A percentile compares a stretch with the other conserved stretches of the same genome.
Evolutionary conservation across 2,113 vertebrate genomes (phyloP).

Genomic region (Trematomus loennbergii): DNA sequence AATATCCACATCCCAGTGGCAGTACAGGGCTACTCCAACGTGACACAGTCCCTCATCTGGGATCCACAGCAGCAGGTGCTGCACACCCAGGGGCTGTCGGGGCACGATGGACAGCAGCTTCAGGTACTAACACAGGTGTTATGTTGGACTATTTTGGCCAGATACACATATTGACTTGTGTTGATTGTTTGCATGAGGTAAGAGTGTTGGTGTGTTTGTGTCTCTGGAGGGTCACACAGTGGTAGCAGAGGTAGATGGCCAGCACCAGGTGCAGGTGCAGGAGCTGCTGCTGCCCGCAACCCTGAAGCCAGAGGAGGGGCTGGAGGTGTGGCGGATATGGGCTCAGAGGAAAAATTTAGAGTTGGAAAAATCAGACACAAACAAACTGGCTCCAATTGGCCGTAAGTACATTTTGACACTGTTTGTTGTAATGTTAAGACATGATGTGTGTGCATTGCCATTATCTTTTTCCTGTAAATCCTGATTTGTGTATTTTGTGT

Average conservation of each 20-base stretch:
- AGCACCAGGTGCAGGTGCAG: constrained; percentile 93
- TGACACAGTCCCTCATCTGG: constrained; percentile 98
- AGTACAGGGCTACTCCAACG: constrained; percentile 94
- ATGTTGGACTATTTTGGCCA: not conserved
- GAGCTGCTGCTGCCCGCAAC: constrained; percentile 94
- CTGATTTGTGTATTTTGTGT: constrained; percentile 25
- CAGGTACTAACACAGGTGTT: constrained; percentile 61
- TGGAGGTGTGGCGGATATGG: constrained; percentile 97
- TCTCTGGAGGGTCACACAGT: constrained; percentile 89
- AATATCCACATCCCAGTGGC: constrained; percentile 99
- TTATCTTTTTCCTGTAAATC: not conserved
- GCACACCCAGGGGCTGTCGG: constrained; percentile 77
- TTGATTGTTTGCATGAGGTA: not conserved
- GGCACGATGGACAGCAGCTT: constrained; percentile 90
- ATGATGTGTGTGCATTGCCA: not conserved
- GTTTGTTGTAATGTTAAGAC: not conserved
- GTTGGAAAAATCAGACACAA: constrained; percentile 94
- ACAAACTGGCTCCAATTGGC: constrained; percentile 96
- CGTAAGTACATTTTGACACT: constrained; percentile 83
- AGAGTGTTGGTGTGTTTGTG: constrained; percentile 20
- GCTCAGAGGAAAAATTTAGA: constrained; percentile 97
- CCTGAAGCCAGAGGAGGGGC: constrained; percentile 96
- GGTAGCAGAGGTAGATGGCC: constrained; percentile 78
- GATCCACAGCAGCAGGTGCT: constrained; percentile 89
- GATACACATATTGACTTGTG: not conserved